Conservation (phyloP, 37 sponge, comb jelly and placozoan genomes). For the Aplysina aerophoba region DNA sequence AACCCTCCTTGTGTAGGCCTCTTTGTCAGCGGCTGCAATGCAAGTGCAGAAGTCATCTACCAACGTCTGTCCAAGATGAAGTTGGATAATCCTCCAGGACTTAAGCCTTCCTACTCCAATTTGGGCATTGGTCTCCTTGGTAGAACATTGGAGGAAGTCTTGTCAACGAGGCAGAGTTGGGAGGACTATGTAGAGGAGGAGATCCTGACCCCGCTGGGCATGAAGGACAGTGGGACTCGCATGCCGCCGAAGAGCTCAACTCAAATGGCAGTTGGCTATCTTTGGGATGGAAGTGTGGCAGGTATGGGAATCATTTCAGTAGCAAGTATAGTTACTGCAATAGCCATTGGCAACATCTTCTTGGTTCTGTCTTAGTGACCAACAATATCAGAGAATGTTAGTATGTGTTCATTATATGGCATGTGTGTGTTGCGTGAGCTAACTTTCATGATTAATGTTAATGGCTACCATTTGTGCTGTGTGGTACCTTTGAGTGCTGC, state of each 20-base stretch:
- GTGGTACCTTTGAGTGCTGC: too few relatives aligned
- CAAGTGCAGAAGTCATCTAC: conserved; percentile 39
- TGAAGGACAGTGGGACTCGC: conserved; percentile 56
- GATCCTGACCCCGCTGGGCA: conserved; percentile 51
- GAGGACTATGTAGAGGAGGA: conserved; percentile 53
- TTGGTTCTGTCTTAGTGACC: too few relatives aligned
- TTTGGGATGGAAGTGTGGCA: conserved; percentile 49
- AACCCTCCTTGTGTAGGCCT: conserved; percentile 59
- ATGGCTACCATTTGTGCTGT: too few relatives aligned
- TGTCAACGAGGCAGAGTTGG: conserved; percentile 36
- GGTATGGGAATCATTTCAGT: too few relatives aligned
- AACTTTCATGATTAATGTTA: too few relatives aligned
- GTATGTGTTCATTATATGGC: too few relatives aligned
- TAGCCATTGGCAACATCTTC: too few relatives aligned
- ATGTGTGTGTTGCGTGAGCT: too few relatives aligned
- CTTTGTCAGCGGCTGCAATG: conserved; percentile 58
- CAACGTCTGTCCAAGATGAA: conserved; percentile 36
- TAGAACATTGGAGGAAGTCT: conserved; percentile 24
- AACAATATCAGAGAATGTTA: too few relatives aligned
- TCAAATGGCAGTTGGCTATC: conserved; percentile 69
- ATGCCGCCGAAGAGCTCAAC: conserved; percentile 33
- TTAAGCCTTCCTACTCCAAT: conserved; percentile 72
- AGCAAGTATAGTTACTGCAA: too few relatives aligned
- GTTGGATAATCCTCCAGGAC: conserved; percentile 68
- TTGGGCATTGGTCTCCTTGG: conserved; percentile 80